Evolutionary conservation across 2,113 vertebrate species (phyloP).

Genomic region (Sander lucioperca): DNA sequence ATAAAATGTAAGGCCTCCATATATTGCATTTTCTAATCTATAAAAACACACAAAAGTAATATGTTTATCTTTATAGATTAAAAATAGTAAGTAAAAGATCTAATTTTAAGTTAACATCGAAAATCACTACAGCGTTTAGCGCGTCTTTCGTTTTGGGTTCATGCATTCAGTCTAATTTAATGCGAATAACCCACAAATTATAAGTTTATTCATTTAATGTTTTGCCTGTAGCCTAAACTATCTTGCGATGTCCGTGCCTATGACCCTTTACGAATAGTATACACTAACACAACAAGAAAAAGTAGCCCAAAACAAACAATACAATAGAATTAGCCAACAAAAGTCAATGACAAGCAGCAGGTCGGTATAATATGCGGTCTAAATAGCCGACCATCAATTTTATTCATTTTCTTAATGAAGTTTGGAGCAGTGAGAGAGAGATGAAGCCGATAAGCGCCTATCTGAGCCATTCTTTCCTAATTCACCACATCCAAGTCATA

Average conservation of each 20-base stretch:
- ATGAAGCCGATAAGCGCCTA: not conserved
- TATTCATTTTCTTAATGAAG: not conserved
- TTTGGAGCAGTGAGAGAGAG: not conserved
- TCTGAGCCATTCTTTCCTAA: constrained; percentile 17
- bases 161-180: not conserved
- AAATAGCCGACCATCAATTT: not conserved
- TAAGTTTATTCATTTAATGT: not conserved
- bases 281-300: not conserved
- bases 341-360: not conserved
- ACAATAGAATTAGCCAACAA: not conserved
- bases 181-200: not conserved
- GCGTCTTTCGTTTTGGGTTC: not conserved
- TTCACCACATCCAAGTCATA: constrained; percentile 51
- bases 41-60: not conserved
- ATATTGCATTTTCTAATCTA: not conserved
- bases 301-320: not conserved
- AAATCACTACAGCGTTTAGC: not conserved
- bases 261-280: not conserved
- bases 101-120: not conserved
- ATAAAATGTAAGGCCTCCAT: not conserved
- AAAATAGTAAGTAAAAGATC: too few relatives aligned
- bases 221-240: not conserved
- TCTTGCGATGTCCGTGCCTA: not conserved
- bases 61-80: not conserved
- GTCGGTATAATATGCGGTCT: too few relatives aligned